These are phyloP conservation scores for Laterallus jamaicensis DNA, from an alignment of 2,113 vertebrate species.

Conservation along the genomic window DNA sequence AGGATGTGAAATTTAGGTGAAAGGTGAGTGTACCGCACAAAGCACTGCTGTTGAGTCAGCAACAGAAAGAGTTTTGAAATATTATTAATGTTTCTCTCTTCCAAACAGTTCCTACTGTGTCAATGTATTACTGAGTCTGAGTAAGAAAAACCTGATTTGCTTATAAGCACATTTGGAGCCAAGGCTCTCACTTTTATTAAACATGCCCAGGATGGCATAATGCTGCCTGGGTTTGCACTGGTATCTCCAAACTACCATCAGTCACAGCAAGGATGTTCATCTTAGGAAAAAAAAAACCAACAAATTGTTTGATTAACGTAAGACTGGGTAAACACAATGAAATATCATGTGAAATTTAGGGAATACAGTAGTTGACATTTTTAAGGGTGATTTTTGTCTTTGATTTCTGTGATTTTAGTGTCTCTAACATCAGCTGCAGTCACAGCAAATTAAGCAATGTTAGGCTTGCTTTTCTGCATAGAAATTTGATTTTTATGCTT, in stretches of 20 bases:
- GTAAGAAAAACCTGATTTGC: background rate
- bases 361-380: background rate
- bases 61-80: background rate
- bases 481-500: background rate
- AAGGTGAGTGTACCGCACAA: background rate
- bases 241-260: background rate
- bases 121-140: background rate
- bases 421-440: background rate
- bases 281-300: background rate
- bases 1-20: background rate
- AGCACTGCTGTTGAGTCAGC: background rate
- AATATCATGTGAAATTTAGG: background rate
- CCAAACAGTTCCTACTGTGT: background rate
- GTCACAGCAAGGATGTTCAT: background rate
- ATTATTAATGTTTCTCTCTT: background rate
- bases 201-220: background rate
- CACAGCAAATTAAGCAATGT: background rate
- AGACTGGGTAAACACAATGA: background rate
- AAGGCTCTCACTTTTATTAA: background rate
- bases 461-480: background rate
- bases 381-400: background rate
- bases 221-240: background rate
- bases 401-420: background rate
- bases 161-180: background rate
- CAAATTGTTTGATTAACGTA: background rate